A percentile compares a stretch with the other conserved stretches of the same genome.
Conservation (phyloP, 1,140 invertebrate species). For the Drosophila orosa region DNA sequence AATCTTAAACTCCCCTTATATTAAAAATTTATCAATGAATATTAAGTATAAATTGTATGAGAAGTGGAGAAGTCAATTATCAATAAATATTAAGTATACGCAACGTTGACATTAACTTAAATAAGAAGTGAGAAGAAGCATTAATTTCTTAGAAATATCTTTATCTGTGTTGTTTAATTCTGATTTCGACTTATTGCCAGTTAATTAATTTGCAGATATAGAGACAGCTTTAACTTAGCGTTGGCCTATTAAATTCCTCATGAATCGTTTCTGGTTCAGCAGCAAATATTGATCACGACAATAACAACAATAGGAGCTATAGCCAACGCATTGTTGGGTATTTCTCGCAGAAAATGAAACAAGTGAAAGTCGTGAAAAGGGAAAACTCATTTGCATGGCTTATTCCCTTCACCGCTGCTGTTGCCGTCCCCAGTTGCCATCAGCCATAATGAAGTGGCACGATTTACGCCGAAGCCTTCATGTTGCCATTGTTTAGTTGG, state of each 20-base stretch:
- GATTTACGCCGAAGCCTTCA: slow-evolving; percentile 49
- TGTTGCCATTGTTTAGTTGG: slow-evolving; percentile 51
- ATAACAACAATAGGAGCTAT: not conserved
- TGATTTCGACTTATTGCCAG: not conserved
- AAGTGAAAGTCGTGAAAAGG: slow-evolving; percentile 39
- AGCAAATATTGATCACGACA: slow-evolving; percentile 19
- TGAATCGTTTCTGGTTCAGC: slow-evolving; percentile 1
- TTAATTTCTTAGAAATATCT: not conserved
- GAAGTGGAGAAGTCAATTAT: not conserved
- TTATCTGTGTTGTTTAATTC: not conserved
- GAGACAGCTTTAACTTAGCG: not conserved
- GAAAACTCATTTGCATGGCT: slow-evolving; percentile 51
- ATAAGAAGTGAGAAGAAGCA: not conserved
- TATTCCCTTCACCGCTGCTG: slow-evolving; percentile 28
- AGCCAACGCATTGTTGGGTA: slow-evolving; percentile 15
- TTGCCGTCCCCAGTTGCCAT: slow-evolving; percentile 13
- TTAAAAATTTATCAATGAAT: not conserved
- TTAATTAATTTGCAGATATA: not conserved
- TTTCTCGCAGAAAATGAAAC: slow-evolving; percentile 14
- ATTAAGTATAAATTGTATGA: not conserved
- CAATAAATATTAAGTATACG: slow-evolving; percentile 13
- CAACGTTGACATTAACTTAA: not conserved
- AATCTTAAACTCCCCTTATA: not conserved
- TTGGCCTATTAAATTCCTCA: not conserved
- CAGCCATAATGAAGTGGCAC: slow-evolving; percentile 54